phyloP scores from a whole-genome alignment of 2,113 vertebrate genomes.

The Neofelis nebulosa region DNA sequence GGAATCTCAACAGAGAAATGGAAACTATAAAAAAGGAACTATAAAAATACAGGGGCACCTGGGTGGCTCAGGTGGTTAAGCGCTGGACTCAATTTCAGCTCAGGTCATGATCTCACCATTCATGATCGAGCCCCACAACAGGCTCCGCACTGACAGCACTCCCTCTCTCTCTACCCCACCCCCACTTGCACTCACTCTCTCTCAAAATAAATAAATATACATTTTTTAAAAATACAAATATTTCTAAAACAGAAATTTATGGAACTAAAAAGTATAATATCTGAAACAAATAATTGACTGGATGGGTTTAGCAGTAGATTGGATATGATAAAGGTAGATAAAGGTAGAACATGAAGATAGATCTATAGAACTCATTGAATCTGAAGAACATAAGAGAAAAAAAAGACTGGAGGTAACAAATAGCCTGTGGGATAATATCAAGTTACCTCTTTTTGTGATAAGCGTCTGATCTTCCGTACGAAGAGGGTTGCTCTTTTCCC shows the following conservation, averaged over 20 bases:
- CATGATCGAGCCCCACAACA: too few relatives aligned
- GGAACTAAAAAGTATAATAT: constrained; percentile 34
- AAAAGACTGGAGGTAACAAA: neutral
- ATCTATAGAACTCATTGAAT: constrained; percentile 15
- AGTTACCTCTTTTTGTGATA: constrained; percentile 97
- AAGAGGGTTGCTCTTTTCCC: constrained; percentile 99
- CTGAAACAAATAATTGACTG: constrained; percentile 39
- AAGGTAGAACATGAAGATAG: neutral
- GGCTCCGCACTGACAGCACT: too few relatives aligned
- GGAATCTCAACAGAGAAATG: constrained; percentile 4
- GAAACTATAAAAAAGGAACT: constrained; percentile 26
- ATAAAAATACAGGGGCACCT: neutral
- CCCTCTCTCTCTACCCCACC: too few relatives aligned
- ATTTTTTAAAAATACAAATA: neutral
- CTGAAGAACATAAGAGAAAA: constrained; percentile 27
- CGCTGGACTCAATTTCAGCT: too few relatives aligned
- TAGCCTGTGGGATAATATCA: neutral
- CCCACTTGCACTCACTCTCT: too few relatives aligned
- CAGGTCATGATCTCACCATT: too few relatives aligned
- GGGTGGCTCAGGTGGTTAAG: too few relatives aligned
- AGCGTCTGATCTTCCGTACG: constrained; percentile 99
- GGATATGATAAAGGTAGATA: neutral
- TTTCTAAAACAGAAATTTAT: constrained; percentile 5
- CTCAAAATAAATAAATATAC: too few relatives aligned
- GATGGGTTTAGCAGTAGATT: neutral